phyloP scores from a whole-genome alignment of 2,113 vertebrate genomes.

The Fulmarus glacialis region DNA sequence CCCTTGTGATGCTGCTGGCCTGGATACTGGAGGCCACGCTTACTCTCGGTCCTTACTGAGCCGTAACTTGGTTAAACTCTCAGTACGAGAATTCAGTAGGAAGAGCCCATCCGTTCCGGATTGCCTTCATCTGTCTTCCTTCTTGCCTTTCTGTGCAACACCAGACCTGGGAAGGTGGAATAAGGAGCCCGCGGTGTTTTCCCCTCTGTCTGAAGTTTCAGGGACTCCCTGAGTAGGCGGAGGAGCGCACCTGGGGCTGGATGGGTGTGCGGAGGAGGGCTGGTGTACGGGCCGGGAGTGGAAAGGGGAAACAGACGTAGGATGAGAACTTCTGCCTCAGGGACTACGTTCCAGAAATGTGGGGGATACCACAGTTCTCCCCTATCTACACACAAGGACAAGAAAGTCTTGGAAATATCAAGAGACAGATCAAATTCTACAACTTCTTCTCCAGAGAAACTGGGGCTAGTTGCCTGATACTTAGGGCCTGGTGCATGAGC shows the following conservation, averaged over 20 bases:
- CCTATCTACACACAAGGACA: neutral
- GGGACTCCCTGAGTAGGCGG: neutral
- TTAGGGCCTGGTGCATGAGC: neutral
- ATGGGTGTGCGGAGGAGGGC: accelerated
- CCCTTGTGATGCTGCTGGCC: neutral
- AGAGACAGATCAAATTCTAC: neutral
- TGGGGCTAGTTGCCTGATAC: neutral
- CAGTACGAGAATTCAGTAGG: neutral
- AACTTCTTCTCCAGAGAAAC: neutral
- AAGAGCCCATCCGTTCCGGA: neutral
- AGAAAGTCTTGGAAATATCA: neutral
- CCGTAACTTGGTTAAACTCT: neutral
- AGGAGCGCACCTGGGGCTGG: neutral
- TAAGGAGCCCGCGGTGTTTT: neutral
- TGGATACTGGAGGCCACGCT: neutral
- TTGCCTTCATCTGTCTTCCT: neutral
- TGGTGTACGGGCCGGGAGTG: neutral
- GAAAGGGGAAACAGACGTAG: neutral
- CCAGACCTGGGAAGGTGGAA: neutral
- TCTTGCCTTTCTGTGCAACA: neutral
- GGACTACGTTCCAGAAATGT: neutral
- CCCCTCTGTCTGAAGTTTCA: neutral
- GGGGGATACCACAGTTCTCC: neutral
- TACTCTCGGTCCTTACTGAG: neutral
- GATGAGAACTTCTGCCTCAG: neutral